Percentiles rank a stretch among this genome's conserved stretches.
phyloP scores from a whole-genome alignment of 2,113 vertebrate genomes.

The Enhydra lutris region DNA sequence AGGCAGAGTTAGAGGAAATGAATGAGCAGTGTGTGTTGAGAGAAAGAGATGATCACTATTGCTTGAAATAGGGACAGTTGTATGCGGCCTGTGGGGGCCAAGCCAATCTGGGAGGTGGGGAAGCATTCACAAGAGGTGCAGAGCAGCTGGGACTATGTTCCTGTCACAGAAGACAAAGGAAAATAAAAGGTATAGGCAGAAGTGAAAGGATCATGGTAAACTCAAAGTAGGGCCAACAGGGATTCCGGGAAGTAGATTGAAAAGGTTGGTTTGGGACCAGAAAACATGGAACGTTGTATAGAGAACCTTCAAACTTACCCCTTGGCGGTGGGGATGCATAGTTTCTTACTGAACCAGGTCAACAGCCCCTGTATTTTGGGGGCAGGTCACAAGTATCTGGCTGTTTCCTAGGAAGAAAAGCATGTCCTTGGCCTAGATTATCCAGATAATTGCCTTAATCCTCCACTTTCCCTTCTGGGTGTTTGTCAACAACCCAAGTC shows the following conservation, averaged over 20 bases:
- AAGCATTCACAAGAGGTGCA: background rate
- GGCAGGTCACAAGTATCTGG: background rate
- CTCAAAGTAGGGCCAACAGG: background rate
- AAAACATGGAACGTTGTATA: background rate
- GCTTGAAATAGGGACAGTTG: background rate
- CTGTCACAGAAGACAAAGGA: background rate
- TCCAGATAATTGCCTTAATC: slow-evolving; percentile 54
- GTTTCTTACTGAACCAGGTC: background rate
- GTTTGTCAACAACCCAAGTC: slow-evolving; percentile 65
- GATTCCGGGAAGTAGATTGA: background rate
- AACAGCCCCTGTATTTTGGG: background rate
- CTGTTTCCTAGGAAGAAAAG: slow-evolving; percentile 52
- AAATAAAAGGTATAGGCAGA: background rate
- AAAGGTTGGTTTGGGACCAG: background rate
- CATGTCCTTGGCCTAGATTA: slow-evolving; percentile 59
- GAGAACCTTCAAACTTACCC: background rate
- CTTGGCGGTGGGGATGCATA: background rate
- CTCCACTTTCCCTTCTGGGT: slow-evolving; percentile 54
- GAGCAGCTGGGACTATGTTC: background rate
- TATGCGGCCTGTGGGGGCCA: no score
- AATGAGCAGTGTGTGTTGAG: background rate
- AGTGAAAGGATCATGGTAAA: background rate
- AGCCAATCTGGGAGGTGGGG: background rate
- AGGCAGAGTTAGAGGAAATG: background rate
- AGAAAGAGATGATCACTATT: background rate